A percentile compares a stretch with the other conserved stretches of the same genome.
Conservation (phyloP, 1,140 invertebrate species). For the Drosophila ambigua region DNA sequence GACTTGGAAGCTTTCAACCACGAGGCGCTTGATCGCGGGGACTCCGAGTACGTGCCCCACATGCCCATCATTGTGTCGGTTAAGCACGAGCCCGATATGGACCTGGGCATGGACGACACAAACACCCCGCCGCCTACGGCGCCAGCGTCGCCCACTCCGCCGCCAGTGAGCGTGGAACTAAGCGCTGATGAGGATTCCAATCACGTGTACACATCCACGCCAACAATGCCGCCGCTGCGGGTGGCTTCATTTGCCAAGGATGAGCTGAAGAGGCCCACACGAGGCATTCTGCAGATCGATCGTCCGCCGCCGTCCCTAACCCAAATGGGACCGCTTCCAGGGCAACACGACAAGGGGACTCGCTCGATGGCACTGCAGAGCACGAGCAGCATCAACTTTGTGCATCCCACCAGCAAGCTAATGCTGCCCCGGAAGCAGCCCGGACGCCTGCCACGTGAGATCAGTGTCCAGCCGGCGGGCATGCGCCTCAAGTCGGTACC, state of each 20-base stretch:
- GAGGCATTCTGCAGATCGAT: slow-evolving; percentile 58
- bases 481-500: slow-evolving; percentile 65
- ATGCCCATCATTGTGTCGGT: slow-evolving; percentile 60
- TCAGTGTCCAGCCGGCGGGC: slow-evolving; percentile 50
- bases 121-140: slow-evolving; percentile 67
- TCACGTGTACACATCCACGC: slow-evolving; percentile 6
- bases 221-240: slow-evolving; percentile 49
- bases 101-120: slow-evolving; percentile 61
- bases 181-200: slow-evolving; percentile 3
- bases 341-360: slow-evolving; percentile 10
- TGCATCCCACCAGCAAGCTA: slow-evolving; percentile 62
- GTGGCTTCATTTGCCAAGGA: slow-evolving; percentile 55
- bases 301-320: slow-evolving; percentile 42
- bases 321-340: slow-evolving; percentile 13
- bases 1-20: slow-evolving; percentile 42
- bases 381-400: slow-evolving; percentile 67
- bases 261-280: slow-evolving; percentile 32
- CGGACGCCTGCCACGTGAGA: slow-evolving; percentile 53
- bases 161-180: slow-evolving; percentile 19
- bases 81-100: slow-evolving; percentile 68
- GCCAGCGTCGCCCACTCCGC: slow-evolving; percentile 66
- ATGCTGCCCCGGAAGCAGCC: slow-evolving; percentile 64
- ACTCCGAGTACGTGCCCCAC: slow-evolving; percentile 45
- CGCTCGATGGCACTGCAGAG: slow-evolving; percentile 53
- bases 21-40: slow-evolving; percentile 7